Percentiles rank a stretch among this genome's conserved stretches.
Evolutionary conservation across 2,888 invertebrate genomes (phyloP).

Genomic region (Apotomis capreana): DNA sequence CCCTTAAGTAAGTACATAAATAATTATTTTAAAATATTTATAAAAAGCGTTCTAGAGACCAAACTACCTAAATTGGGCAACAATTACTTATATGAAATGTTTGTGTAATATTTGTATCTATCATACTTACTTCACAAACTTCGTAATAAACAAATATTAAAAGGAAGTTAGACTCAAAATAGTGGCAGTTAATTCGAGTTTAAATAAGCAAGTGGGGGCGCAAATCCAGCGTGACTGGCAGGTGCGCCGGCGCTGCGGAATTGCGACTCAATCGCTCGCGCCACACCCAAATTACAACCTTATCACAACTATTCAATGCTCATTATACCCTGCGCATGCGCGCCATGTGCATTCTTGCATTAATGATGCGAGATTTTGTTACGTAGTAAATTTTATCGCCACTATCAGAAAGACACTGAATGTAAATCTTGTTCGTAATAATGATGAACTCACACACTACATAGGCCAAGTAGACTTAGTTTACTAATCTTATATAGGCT

Average conservation of each 20-base stretch:
- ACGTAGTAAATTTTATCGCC: conserved; percentile 57
- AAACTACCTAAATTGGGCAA: too few relatives aligned
- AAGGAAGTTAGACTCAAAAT: conserved; percentile 15
- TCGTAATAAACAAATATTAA: not conserved
- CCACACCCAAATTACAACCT: conserved; percentile 43
- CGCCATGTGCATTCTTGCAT: conserved; percentile 59
- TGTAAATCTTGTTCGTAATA: conserved; percentile 18
- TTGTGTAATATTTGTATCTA: too few relatives aligned
- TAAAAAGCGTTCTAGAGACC: too few relatives aligned
- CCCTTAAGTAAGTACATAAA: too few relatives aligned
- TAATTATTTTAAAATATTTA: too few relatives aligned
- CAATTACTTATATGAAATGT: too few relatives aligned
- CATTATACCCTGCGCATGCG: conserved; percentile 45
- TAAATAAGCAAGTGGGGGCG: conserved; percentile 49
- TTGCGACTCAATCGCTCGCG: conserved; percentile 51
- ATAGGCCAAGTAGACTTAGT: conserved; percentile 2
- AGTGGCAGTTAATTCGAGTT: conserved; percentile 32
- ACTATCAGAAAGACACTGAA: conserved; percentile 42
- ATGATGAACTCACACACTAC: not conserved
- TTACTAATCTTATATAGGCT: not conserved
- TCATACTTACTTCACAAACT: not conserved
- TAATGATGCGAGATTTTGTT: conserved; percentile 64
- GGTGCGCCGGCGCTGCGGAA: conserved; percentile 53
- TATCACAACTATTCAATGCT: conserved; percentile 47
- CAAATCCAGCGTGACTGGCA: conserved; percentile 66